Evolutionary conservation across 2,113 vertebrate genomes (phyloP), one percentile per base, ranked within the genome.

Genomic region (Heterotis niloticus): DNA sequence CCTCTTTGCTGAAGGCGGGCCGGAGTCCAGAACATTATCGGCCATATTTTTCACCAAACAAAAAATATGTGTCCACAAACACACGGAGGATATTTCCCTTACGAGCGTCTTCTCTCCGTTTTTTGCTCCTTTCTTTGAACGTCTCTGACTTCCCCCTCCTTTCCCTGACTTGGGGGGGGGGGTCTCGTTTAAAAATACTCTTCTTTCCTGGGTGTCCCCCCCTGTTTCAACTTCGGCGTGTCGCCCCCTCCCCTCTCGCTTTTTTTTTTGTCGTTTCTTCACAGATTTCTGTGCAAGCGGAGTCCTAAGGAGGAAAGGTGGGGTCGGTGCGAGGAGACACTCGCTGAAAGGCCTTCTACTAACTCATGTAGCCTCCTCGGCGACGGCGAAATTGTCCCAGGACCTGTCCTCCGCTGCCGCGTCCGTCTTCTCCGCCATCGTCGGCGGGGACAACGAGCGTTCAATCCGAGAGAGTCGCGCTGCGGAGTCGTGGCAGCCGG

Each of bases 1-100:
- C 96, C 97, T 96, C 95, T 99, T 99, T 93, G 98, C 96, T 94
- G 96, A 97, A 95, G 97, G 95, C 95, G 98, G 96, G 96, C 98
- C 98, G 92, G 95, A 93, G 92, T 99, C 98, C 95, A 99, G 94
- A 95, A 98, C 94, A 96, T 99, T 99, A 95, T 99, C 98, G 95
- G 96, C 96, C 97, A 99, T 99, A 96, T 98, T 98, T 98, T 79
- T 91, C 86, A 88, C 88, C 85, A 90, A 91, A 90, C 90, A 91
- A 92, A 92, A 91, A 89, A 92, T 73, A 91, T 91, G 88, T 91
- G 85, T 91, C 91, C 91, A 90, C 91, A 87, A 82, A 90, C 56
- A 86, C 86, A 13, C 87, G 84, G 89, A 86, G 88, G 89, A 87
- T 74, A 18, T 86, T 88, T 89, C 87, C 88, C 90, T 87, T 87